Base-by-base conservation (phyloP, 2,113 vertebrate species). In the Corydoras maculifer region DNA sequence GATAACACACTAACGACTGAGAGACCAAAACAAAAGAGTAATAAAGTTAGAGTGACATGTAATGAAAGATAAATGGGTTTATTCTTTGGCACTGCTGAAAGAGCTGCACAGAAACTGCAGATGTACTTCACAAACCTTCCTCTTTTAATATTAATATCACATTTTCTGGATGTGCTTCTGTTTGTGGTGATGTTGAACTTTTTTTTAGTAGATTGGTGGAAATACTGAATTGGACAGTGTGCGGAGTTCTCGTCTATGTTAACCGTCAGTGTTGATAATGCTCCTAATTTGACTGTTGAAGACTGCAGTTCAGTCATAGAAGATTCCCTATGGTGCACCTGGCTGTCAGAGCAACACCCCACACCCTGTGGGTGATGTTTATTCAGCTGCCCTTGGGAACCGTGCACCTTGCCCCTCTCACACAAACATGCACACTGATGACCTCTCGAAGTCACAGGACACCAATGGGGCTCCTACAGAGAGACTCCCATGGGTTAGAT, bases 321-420 rank as follows among this genome's bases (percentile, higher is more conserved):
- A 54, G 59, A 49, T 62, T 50, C 72, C 51, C 60, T 63, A 67
- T 31, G 31, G 65, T 63, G 70, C 71, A 78, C 70, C 73, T 82
- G 74, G 78, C 66, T 73, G 61, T 53, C 43, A 55, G 61, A 75
- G 66, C 58, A 58, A 73, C 70, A 61, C 62, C 8, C 57, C 14
- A 57, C 54, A 77, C 55, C 58, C 73, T 55, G 58, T 9, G 32
- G 70, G 71, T 64, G 76, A 66, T 88, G 81, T 88, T 91, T 84
- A 86, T 85, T 87, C 90, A 92, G 90, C 89, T 91, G 90, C 55
- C 73, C 35, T 6, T 2, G 70, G 84, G 84, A 62, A 62, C 75
- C 62, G 68, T 63, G 85, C 78, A 71, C 84, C 86, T 82, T 76
- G 84, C 85, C 85, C 25, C 80, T 77, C 70, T 64, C 65, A 61